Conservation (phyloP, 2,113 vertebrate genomes). For the Bostrychus sinensis region DNA sequence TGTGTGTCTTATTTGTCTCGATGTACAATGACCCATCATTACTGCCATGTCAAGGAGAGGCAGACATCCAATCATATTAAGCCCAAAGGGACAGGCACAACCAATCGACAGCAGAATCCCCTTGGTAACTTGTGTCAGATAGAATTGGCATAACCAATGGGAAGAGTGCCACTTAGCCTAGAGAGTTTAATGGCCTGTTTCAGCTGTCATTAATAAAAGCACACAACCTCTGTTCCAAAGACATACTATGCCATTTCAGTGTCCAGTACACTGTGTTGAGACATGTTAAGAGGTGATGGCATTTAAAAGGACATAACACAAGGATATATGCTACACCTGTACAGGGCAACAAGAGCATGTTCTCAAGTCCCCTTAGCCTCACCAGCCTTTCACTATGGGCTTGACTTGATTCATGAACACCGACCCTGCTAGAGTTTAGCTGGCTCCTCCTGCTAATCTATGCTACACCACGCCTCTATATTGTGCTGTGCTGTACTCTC, state of each 20-base stretch:
- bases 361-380: constrained; percentile 48
- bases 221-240: constrained; percentile 55
- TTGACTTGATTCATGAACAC: too few relatives aligned
- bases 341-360: constrained; percentile 16
- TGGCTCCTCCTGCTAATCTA: constrained; percentile 48
- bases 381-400: constrained; percentile 51
- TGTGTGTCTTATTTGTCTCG: constrained; percentile 63
- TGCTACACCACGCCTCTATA: constrained; percentile 40
- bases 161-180: constrained; percentile 54
- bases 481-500: constrained; percentile 49
- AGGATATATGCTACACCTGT: constrained; percentile 35
- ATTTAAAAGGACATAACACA: constrained; percentile 28
- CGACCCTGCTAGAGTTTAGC: constrained; percentile 50
- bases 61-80: constrained; percentile 68
- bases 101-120: constrained; percentile 67
- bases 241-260: constrained; percentile 44
- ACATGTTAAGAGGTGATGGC: constrained; percentile 14
- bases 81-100: constrained; percentile 32
- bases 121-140: constrained; percentile 72
- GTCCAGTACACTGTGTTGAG: constrained; percentile 30
- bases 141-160: constrained; percentile 59
- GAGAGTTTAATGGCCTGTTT: constrained; percentile 71
- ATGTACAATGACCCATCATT: constrained; percentile 70
- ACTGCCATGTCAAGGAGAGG: constrained; percentile 76
- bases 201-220: constrained; percentile 74